Evolutionary conservation across 2,888 invertebrate genomes (phyloP).

Genomic region (Caenorhabditis virilis): DNA sequence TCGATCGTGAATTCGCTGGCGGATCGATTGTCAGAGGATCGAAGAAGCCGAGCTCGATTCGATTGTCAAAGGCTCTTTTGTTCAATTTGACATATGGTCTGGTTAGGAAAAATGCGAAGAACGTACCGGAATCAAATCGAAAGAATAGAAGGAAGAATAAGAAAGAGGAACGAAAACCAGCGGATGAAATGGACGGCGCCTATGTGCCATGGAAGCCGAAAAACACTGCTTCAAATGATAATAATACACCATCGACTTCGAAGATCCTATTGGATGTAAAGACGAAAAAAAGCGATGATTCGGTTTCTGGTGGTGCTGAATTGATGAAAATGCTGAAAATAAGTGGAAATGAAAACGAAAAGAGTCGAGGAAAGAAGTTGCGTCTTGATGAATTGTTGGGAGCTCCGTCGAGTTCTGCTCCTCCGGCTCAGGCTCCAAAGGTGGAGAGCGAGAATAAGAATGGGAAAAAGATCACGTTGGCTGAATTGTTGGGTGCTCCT

Average conservation of each 20-base stretch:
- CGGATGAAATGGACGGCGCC: slow-evolving; percentile 8
- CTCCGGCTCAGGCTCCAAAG: neutral
- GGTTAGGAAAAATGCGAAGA: slow-evolving; percentile 25
- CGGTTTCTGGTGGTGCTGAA: too few relatives aligned
- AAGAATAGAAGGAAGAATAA: too few relatives aligned
- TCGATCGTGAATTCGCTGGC: slow-evolving; percentile 80
- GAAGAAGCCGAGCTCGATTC: slow-evolving; percentile 13
- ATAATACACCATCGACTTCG: neutral
- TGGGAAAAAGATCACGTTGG: slow-evolving; percentile 1
- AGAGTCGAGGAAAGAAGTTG: neutral
- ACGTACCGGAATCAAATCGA: too few relatives aligned
- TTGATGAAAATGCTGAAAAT: neutral
- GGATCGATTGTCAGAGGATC: slow-evolving; percentile 69
- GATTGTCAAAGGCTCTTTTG: slow-evolving; percentile 33
- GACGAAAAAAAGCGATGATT: neutral
- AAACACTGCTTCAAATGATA: neutral
- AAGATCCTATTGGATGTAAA: too few relatives aligned
- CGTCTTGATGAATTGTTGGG: neutral
- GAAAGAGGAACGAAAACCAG: too few relatives aligned
- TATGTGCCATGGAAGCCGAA: slow-evolving; percentile 23
- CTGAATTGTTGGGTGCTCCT: neutral
- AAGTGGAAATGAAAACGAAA: neutral
- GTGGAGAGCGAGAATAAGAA: neutral
- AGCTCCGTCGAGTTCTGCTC: neutral
- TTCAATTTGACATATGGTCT: slow-evolving; percentile 47